These are phyloP conservation scores for Syngnathus typhle DNA, from an alignment of 2,113 vertebrate species.

Conservation along the genomic window DNA sequence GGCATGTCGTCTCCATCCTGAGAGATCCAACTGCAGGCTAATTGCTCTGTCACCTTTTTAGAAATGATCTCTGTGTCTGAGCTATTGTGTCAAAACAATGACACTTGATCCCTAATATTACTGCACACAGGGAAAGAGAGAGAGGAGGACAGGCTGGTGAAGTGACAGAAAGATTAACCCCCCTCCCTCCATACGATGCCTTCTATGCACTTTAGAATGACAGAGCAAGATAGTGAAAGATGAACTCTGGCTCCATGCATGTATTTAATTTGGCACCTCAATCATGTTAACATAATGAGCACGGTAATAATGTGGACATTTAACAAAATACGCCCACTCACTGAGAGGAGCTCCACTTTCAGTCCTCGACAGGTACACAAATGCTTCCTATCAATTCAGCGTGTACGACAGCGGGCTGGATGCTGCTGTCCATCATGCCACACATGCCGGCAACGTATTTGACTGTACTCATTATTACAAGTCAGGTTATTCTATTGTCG, in stretches of 20 bases:
- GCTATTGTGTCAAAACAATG: conserved; percentile 67
- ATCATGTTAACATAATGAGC: conserved; percentile 65
- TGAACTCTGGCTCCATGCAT: conserved; percentile 31
- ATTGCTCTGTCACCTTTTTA: conserved; percentile 65
- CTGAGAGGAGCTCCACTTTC: conserved; percentile 42
- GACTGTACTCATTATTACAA: conserved; percentile 6
- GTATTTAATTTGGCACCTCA: conserved; percentile 44
- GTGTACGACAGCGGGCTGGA: conserved; percentile 47
- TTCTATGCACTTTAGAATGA: conserved; percentile 15
- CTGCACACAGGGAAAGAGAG: conserved; percentile 12
- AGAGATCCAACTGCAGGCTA: conserved; percentile 55
- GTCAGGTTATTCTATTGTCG: conserved; percentile 3
- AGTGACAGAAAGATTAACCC: conserved; percentile 15
- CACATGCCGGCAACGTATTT: conserved; percentile 12
- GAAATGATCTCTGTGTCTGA: conserved; percentile 59
- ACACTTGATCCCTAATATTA: conserved; percentile 62
- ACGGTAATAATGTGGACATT: conserved; percentile 48
- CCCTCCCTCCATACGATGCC: background rate
- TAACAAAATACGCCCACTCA: conserved; percentile 43
- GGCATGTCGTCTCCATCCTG: conserved; percentile 46
- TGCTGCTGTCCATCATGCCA: conserved; percentile 38
- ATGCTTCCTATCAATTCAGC: conserved; percentile 51
- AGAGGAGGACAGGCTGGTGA: background rate
- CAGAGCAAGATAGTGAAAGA: conserved; percentile 31
- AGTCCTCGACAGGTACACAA: conserved; percentile 57